Evolutionary conservation across 2,888 invertebrate species (phyloP), one percentile per base, ranked within the genome.

Genomic region (Neelides folsomi): DNA sequence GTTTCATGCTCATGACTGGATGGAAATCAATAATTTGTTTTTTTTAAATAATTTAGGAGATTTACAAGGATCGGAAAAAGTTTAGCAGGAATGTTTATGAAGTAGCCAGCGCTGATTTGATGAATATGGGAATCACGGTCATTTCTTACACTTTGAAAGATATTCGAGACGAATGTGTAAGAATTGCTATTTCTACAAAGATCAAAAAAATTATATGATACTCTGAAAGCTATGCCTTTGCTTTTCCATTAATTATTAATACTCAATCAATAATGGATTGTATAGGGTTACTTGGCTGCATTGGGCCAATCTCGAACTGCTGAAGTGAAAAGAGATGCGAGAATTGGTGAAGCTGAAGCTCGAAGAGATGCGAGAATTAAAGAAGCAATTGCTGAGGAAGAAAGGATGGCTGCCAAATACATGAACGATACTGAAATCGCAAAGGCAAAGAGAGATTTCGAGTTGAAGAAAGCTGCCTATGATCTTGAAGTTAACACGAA

Each of bases 331-430:
- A 77, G 94, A 47, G 95, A 95, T 70, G 95, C 95, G 1, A 79
- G 93, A 52, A 95, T 95, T 63, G 95, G 95, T 10, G 95, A 97
- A 70, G 95, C 95, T 0, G 93, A 95, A 69, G 95, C 95, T 1
- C 81, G 86, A 49, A 81, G 85, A 50, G 94, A 95, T 68, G 87
- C 94, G 0, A 81, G 81, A 66, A 90, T 92, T 65, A 87, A 88
- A 68, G 93, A 94, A 72, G 94, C 94, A 0, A 83, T 92, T 68
- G 95, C 95, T 0, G 94, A 95, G 70, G 93, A 95, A 71, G 89
- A 93, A 70, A 77, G 93, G 46, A 90, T 94, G 92, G 92, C 93
- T 54, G 66, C 52, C 48, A 70, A 70, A 57, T 90, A 90, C 70
- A 73, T 87, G 15, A 97, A 97, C 73, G 94, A 97, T 69, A 92